phyloP scores from a whole-genome alignment of 2,888 invertebrate species.

The Parnassius mnemosyne region DNA sequence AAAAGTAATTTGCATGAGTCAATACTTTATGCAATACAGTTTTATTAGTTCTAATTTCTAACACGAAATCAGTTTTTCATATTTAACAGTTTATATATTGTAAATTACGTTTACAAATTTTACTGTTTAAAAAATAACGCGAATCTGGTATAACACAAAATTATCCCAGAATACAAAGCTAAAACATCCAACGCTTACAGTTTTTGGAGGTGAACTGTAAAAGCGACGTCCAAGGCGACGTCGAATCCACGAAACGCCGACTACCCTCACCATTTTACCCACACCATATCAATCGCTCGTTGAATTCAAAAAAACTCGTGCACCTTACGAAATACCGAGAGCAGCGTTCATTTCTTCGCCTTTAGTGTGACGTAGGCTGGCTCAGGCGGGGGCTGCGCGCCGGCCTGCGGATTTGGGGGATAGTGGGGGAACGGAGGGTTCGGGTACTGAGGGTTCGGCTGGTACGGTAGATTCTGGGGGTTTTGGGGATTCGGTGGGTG shows the following conservation, averaged over 20 bases:
- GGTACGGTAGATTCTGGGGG: neutral
- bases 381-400: conserved; percentile 26
- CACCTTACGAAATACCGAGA: conserved; percentile 76
- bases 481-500: neutral
- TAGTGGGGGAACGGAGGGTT: neutral
- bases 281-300: neutral
- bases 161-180: neutral
- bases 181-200: too few relatives aligned
- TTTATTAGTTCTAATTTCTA: too few relatives aligned
- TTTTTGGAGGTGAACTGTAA: too few relatives aligned
- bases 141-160: neutral
- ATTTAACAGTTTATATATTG: neutral
- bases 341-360: conserved; percentile 51
- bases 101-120: neutral
- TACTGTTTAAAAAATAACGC: neutral
- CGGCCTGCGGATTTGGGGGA: neutral
- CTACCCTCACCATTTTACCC: neutral
- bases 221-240: neutral
- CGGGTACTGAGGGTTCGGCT: neutral
- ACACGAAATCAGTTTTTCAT: neutral
- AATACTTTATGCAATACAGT: too few relatives aligned
- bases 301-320: conserved; percentile 58
- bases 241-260: neutral
- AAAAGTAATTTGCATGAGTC: too few relatives aligned
- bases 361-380: conserved; percentile 34